Evolutionary conservation across 1,140 invertebrate species (phyloP).

Genomic region (Drosophila suzukii): DNA sequence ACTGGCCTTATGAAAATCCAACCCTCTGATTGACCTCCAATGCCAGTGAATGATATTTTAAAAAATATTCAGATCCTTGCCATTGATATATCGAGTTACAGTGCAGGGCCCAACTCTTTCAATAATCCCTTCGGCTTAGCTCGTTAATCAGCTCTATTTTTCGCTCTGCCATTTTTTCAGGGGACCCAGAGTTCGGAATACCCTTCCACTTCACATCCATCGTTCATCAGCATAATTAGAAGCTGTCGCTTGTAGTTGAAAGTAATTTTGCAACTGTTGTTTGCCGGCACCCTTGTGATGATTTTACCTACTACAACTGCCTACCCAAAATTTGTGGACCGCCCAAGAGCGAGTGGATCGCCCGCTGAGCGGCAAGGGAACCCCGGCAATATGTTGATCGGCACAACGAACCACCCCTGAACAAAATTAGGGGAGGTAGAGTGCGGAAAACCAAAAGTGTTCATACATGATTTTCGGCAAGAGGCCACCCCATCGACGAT

Average conservation of each 20-base stretch:
- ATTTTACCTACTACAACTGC: slow-evolving; percentile 11
- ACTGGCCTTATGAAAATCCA: not conserved
- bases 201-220: slow-evolving; percentile 30
- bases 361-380: slow-evolving; percentile 34
- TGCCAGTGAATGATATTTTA: not conserved
- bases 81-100: slow-evolving; percentile 27
- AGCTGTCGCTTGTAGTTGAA: slow-evolving; percentile 57
- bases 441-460: slow-evolving; percentile 48
- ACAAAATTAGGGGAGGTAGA: slow-evolving; percentile 3
- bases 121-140: slow-evolving; percentile 35
- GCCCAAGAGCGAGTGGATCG: slow-evolving; percentile 43
- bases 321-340: slow-evolving; percentile 38
- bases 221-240: slow-evolving; percentile 58
- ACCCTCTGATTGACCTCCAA: not conserved
- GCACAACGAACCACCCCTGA: slow-evolving; percentile 28
- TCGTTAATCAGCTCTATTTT: slow-evolving; percentile 38
- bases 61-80: not conserved
- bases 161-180: slow-evolving; percentile 27
- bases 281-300: slow-evolving; percentile 33
- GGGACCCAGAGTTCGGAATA: slow-evolving; percentile 18
- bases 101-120: slow-evolving; percentile 6
- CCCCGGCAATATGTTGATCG: slow-evolving; percentile 43
- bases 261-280: slow-evolving; percentile 57
- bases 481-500: slow-evolving; percentile 19
- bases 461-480: slow-evolving; percentile 41